Conservation (phyloP, 2,888 invertebrate genomes). For the Cataglyphis livida region DNA sequence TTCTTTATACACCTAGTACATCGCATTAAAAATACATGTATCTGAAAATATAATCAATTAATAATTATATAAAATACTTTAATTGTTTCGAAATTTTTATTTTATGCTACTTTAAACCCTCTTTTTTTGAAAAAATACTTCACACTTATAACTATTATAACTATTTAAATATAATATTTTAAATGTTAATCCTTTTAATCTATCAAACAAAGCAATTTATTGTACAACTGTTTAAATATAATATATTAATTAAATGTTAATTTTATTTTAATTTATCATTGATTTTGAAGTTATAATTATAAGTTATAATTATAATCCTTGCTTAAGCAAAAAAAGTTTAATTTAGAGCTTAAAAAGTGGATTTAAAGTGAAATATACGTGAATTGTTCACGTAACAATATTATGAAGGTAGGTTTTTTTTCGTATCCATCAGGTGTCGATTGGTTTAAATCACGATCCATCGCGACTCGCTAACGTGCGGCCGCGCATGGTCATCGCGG, state of each 20-base stretch:
- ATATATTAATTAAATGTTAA: not conserved
- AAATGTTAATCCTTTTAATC: not conserved
- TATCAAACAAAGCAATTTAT: not conserved
- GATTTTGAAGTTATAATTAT: not conserved
- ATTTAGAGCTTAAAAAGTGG: not conserved
- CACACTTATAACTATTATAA: not conserved
- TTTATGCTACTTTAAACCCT: not conserved
- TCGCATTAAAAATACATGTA: not conserved
- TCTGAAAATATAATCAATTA: not conserved
- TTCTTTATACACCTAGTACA: not conserved
- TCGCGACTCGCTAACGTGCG: constrained; percentile 67
- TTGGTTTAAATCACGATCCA: constrained; percentile 79
- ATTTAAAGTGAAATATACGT: constrained; percentile 13
- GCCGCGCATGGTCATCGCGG: constrained; percentile 59
- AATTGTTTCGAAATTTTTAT: not conserved
- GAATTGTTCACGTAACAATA: constrained; percentile 60
- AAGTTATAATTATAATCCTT: not conserved
- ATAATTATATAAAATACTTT: not conserved
- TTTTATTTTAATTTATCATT: not conserved
- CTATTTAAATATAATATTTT: not conserved
- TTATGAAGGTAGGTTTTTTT: constrained; percentile 61
- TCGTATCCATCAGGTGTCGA: constrained; percentile 72
- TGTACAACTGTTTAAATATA: not conserved
- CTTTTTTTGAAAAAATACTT: not conserved
- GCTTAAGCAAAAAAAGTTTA: not conserved